Conservation (phyloP, 2,888 invertebrate species). For the Acrobasis suavella region DNA sequence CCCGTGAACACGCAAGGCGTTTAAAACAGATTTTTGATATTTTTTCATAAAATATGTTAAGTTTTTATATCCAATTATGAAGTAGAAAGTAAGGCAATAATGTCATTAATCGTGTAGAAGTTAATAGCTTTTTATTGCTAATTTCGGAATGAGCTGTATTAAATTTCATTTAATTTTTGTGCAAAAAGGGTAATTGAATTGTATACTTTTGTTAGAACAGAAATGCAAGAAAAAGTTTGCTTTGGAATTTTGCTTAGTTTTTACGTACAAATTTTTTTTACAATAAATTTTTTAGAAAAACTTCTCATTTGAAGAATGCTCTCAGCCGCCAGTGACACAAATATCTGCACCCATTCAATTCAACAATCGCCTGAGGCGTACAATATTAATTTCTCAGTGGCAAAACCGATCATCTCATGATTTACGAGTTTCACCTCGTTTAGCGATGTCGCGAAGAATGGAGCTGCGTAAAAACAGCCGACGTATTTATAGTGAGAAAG, state of each 20-base stretch:
- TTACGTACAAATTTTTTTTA: too few species aligned
- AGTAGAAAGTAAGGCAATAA: too few species aligned
- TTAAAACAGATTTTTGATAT: neutral
- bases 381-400: conserved; percentile 13
- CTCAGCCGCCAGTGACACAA: conserved; percentile 3
- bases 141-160: too few species aligned
- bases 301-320: neutral
- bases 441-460: conserved; percentile 31
- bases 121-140: too few species aligned
- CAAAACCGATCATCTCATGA: conserved; percentile 24
- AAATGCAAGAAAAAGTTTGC: too few species aligned
- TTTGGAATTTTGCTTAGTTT: too few species aligned
- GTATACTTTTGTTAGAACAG: too few species aligned
- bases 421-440: conserved; percentile 32
- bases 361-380: conserved; percentile 8
- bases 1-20: conserved; percentile 1
- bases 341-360: conserved; percentile 22
- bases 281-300: neutral
- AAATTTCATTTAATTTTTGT: too few species aligned
- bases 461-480: conserved; percentile 34
- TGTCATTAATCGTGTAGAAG: too few species aligned
- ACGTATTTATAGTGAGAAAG: conserved; percentile 51
- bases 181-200: too few species aligned
- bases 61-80: too few species aligned
- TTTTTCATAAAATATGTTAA: neutral